Base-by-base conservation (phyloP, 2,888 invertebrate genomes). In the Drosophila helvetica region DNA sequence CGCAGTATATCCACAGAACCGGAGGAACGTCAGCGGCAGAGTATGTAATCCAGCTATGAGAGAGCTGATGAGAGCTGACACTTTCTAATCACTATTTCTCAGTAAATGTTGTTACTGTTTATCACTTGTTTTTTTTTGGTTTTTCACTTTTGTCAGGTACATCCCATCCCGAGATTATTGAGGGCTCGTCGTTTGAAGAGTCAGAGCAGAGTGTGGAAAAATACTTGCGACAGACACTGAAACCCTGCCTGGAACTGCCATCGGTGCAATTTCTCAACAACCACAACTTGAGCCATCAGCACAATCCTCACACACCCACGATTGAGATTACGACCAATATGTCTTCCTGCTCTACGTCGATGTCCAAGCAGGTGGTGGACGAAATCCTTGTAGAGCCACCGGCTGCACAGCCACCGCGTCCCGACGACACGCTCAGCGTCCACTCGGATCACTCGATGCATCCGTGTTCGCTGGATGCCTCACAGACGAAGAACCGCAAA, bases 181-280 rank as follows among this genome's bases (percentile, higher is more conserved):
- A 91, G 60, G 90, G 91, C 0, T 90, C 90, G 0, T 91, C 91
- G 0, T 90, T 91, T 51, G 91, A 91, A 67, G 91, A 91, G 43
- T 91, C 91, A 1, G 91, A 91, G 61, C 89, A 91, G 57, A 90
- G 90, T 57, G 90, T 91, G 18, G 91, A 91, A 48, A 88, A 91
- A 55, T 90, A 91, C 71, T 74, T 91, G 62, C 86, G 90, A 0
- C 90, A 90, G 60, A 89, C 91, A 0, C 70, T 91, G 47, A 88
- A 90, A 66, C 91, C 91, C 33, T 91, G 91, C 47, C 69, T 91
- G 67, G 91, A 91, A 47, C 73, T 91, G 25, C 90, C 91, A 9
- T 80, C 89, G 0, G 77, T 90, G 22, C 88, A 87, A 61, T 38
- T 77, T 33, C 69, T 75, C 0, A 86, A 79, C 55, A 89, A 66